Percentiles rank a stretch among this genome's conserved stretches.
These are phyloP conservation scores for Melanotaenia boesemani DNA, from an alignment of 2,797 vertebrate species.

Conservation along the genomic window DNA sequence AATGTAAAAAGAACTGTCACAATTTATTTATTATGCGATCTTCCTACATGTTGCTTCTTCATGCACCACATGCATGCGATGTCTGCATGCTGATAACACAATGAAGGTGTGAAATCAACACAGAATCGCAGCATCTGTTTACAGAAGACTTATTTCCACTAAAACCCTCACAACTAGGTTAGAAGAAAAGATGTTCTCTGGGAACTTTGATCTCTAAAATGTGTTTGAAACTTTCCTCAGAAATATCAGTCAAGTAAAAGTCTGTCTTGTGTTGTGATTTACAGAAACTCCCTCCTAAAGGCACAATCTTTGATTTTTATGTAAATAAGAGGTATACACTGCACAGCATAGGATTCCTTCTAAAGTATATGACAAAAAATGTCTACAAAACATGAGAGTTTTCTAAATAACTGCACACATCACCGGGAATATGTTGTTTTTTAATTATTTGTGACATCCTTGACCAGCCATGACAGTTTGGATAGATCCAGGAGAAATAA, in stretches of 20 bases:
- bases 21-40: slow-evolving; percentile 31
- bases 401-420: not conserved
- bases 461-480: not conserved
- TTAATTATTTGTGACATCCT: not conserved
- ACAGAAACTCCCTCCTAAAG: not conserved
- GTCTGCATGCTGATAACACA: slow-evolving; percentile 40
- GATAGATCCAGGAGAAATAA: too few species aligned
- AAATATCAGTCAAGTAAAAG: not conserved
- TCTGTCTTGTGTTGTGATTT: not conserved
- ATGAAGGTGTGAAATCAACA: slow-evolving; percentile 54
- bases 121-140: slow-evolving; percentile 43
- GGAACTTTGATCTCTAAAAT: not conserved
- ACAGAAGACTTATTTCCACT: slow-evolving; percentile 1
- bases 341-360: not conserved
- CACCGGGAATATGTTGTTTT: not conserved
- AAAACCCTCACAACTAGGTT: slow-evolving; percentile 5
- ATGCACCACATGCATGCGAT: slow-evolving; percentile 7
- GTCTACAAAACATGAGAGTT: not conserved
- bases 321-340: slow-evolving; percentile 2
- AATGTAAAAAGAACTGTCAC: slow-evolving; percentile 43
- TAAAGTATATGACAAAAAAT: not conserved
- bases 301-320: not conserved
- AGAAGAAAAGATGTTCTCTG: slow-evolving; percentile 15
- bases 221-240: not conserved
- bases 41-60: slow-evolving; percentile 30